phyloP scores from a whole-genome alignment of 2,113 vertebrate genomes.

The Mustelus asterias region DNA sequence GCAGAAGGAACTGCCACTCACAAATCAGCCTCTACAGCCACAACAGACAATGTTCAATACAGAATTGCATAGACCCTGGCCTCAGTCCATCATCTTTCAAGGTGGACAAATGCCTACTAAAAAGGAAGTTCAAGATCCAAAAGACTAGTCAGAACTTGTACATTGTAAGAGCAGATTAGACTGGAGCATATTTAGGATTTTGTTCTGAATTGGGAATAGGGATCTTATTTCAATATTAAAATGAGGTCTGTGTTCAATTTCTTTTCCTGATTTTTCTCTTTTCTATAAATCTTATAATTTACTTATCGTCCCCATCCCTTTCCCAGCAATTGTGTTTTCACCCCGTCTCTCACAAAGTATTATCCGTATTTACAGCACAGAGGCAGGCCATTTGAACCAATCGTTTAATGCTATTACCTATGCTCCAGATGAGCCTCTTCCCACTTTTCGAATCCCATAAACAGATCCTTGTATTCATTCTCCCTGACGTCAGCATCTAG shows the following conservation, averaged over 20 bases:
- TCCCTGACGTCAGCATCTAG: no score
- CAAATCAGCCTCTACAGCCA: no score
- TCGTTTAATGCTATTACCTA: no score
- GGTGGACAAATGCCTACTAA: background rate
- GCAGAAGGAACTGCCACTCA: no score
- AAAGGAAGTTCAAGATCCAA: background rate
- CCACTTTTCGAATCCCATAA: no score
- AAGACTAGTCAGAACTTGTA: background rate
- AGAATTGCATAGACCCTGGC: no score
- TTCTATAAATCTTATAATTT: background rate
- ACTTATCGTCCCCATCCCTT: background rate
- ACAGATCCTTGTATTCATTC: no score
- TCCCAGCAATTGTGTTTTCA: background rate
- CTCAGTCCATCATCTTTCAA: no score
- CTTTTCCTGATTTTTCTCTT: background rate
- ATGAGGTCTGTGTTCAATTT: background rate
- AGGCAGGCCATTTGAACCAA: no score
- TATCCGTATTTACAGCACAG: no score
- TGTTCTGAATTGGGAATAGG: background rate
- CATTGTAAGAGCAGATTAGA: background rate
- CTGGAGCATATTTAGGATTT: background rate
- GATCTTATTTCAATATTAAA: background rate
- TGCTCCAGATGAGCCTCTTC: no score
- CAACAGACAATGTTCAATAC: no score
- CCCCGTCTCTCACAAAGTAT: background rate